phyloP scores from a whole-genome alignment of 2,888 invertebrate species.

The Vanessa cardui region DNA sequence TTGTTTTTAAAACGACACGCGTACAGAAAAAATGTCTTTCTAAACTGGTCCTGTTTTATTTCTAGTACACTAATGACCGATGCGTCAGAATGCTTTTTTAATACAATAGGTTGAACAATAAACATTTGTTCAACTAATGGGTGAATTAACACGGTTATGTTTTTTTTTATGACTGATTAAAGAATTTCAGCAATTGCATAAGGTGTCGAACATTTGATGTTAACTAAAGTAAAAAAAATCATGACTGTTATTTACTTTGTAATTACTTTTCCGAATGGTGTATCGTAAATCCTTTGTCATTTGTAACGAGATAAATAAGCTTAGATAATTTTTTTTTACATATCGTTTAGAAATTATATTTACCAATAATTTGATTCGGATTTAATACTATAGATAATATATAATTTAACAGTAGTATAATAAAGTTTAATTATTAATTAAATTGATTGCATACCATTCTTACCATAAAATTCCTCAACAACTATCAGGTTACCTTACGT shows the following conservation, averaged over 20 bases:
- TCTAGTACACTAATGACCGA: conserved; percentile 48
- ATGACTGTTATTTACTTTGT: too few relatives aligned
- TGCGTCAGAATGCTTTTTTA: conserved; percentile 44
- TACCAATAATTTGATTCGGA: too few relatives aligned
- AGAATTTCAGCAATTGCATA: conserved; percentile 14
- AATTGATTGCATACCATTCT: neutral
- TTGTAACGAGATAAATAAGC: too few relatives aligned
- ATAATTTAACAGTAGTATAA: too few relatives aligned
- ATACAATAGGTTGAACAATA: conserved; percentile 42
- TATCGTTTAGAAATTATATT: too few relatives aligned
- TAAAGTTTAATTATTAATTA: neutral
- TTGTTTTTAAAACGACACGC: neutral
- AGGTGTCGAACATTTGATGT: neutral
- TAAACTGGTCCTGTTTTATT: conserved; percentile 43
- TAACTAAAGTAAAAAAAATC: too few relatives aligned
- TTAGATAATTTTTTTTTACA: too few relatives aligned
- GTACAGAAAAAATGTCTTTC: conserved; percentile 36
- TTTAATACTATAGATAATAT: too few relatives aligned
- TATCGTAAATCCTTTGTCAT: too few relatives aligned
- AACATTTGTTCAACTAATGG: conserved; percentile 47
- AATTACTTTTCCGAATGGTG: too few relatives aligned
- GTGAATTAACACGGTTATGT: conserved; percentile 34
- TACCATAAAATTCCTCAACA: conserved; percentile 12
- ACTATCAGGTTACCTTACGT: conserved; percentile 4
- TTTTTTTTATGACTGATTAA: conserved; percentile 30